phyloP scores from a whole-genome alignment of 1,140 invertebrate species.

The Drosophila sp. region DNA sequence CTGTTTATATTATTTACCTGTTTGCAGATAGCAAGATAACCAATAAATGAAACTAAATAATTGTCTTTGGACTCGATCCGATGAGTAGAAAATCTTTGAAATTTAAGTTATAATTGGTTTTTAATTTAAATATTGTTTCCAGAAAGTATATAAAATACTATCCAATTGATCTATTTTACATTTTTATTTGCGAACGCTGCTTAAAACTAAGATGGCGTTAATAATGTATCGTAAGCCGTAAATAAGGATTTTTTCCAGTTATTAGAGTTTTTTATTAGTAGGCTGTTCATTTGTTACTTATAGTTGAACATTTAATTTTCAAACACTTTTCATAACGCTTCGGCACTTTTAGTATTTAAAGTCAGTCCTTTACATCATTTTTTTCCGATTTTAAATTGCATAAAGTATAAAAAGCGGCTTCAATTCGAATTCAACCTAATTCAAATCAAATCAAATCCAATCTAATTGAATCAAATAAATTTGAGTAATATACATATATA shows the following conservation, averaged over 20 bases:
- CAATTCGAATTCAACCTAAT: constrained; percentile 1
- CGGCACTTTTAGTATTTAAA: constrained; percentile 56
- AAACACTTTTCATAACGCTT: constrained; percentile 34
- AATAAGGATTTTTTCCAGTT: not conserved
- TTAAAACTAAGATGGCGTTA: not conserved
- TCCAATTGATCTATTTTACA: no score
- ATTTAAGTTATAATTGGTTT: no score
- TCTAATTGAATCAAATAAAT: constrained; percentile 6
- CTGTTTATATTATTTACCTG: no score
- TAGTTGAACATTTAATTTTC: constrained; percentile 10
- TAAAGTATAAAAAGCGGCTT: constrained; percentile 26
- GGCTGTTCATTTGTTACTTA: constrained; percentile 9
- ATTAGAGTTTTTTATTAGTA: constrained; percentile 8
- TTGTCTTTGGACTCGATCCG: no score
- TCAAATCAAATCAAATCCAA: constrained; percentile 4
- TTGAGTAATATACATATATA: constrained; percentile 6
- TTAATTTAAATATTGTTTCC: no score
- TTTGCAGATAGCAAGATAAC: no score
- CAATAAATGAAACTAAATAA: no score
- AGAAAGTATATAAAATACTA: no score
- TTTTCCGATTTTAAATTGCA: constrained; percentile 48
- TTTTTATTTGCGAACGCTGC: no score
- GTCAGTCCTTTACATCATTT: constrained; percentile 21
- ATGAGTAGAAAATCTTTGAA: no score
- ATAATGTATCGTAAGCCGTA: not conserved